Evolutionary conservation across 2,113 vertebrate genomes (phyloP).

Genomic region (Meleagris gallopavo): DNA sequence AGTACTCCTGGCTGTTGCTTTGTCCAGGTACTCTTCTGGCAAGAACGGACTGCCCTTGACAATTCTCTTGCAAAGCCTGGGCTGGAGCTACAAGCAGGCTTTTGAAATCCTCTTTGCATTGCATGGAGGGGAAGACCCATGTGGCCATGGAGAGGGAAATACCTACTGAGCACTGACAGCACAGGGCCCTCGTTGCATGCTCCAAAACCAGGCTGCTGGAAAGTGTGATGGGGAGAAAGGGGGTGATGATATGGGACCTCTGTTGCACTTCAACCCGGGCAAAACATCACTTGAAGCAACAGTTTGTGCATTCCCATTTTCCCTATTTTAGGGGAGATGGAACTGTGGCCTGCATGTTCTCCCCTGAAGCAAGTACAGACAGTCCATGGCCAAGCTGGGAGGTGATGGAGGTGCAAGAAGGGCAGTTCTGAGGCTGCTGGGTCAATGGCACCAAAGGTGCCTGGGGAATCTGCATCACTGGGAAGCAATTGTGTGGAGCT

Average conservation of each 20-base stretch:
- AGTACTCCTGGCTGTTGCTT: neutral
- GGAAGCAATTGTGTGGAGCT: neutral
- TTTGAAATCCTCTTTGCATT: neutral
- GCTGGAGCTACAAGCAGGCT: neutral
- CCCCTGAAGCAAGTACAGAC: rapidly evolving
- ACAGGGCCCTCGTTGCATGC: neutral
- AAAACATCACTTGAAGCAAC: neutral
- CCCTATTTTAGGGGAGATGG: rapidly evolving
- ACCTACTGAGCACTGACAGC: neutral
- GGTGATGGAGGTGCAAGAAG: neutral
- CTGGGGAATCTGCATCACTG: rapidly evolving
- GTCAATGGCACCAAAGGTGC: neutral
- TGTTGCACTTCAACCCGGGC: neutral
- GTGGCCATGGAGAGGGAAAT: neutral
- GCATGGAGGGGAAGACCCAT: neutral
- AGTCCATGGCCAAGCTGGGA: neutral
- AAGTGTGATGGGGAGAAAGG: neutral
- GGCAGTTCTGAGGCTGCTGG: neutral
- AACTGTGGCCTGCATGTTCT: neutral
- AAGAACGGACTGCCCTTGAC: rapidly evolving
- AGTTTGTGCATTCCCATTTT: neutral
- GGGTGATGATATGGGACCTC: neutral
- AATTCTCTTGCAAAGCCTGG: neutral
- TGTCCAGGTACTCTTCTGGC: neutral
- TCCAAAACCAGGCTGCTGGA: neutral